Evolutionary conservation across 2,113 vertebrate species (phyloP).

Genomic region (Engystomops pustulosus): DNA sequence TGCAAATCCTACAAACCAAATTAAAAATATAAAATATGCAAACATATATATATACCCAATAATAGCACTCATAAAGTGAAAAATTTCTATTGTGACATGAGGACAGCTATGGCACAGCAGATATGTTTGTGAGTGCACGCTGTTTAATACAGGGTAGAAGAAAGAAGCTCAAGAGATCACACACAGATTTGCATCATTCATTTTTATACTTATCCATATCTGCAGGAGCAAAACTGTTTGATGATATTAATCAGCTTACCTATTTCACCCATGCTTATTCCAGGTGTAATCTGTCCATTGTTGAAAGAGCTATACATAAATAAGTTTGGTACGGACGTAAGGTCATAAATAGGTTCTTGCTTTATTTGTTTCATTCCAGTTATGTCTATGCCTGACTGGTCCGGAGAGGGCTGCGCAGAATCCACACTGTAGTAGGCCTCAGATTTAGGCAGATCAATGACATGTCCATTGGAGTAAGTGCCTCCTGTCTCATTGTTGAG

Average conservation of each 20-base stretch:
- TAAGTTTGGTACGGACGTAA: constrained; percentile 96
- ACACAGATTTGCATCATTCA: too few relatives aligned
- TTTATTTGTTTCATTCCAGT: constrained; percentile 99
- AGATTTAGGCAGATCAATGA: constrained; percentile 93
- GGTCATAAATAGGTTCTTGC: constrained; percentile 97
- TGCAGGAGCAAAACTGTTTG: too few relatives aligned
- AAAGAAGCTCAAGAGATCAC: too few relatives aligned
- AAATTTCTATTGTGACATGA: too few relatives aligned
- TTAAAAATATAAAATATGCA: too few relatives aligned
- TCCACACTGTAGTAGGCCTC: constrained; percentile 91
- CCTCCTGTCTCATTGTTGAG: constrained; percentile 87
- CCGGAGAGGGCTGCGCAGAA: constrained; percentile 95
- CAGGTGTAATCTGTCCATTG: constrained; percentile 88
- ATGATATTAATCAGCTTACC: constrained; percentile 76
- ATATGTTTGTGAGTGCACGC: too few relatives aligned
- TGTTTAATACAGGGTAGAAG: too few relatives aligned
- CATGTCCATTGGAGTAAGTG: constrained; percentile 89
- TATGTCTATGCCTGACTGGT: constrained; percentile 98
- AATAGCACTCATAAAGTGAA: too few relatives aligned
- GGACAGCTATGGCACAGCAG: too few relatives aligned
- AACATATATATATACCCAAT: too few relatives aligned
- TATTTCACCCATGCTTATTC: constrained; percentile 91
- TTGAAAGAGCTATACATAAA: constrained; percentile 96
- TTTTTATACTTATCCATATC: too few relatives aligned
- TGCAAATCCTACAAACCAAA: too few relatives aligned